phyloP scores from a whole-genome alignment of 1,140 invertebrate species.

The Leptonema lineaticorne region DNA sequence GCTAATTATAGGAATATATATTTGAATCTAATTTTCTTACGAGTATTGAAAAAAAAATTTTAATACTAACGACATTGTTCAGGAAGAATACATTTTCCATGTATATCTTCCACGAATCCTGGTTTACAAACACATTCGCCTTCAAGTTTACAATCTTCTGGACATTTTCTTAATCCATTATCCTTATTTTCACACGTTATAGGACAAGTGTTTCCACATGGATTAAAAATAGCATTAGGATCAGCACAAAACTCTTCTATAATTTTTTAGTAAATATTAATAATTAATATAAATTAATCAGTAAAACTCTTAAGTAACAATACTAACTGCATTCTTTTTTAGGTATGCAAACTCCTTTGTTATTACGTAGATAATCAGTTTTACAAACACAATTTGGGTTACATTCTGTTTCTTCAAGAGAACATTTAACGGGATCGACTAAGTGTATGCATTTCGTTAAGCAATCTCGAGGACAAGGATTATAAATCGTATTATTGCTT shows the following conservation, averaged over 20 bases:
- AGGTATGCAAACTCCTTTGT: conserved; percentile 12
- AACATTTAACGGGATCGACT: neutral
- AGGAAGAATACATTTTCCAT: conserved; percentile 7
- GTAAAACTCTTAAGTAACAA: neutral
- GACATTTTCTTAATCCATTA: neutral
- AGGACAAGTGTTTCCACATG: conserved; percentile 23
- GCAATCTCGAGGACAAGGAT: conserved; percentile 26
- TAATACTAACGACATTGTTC: conserved; percentile 24
- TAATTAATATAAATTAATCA: conserved; percentile 27
- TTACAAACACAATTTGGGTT: conserved; percentile 17
- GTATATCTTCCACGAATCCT: conserved; percentile 25
- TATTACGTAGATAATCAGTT: conserved; percentile 2
- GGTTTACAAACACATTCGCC: conserved; percentile 33
- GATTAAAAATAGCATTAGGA: neutral
- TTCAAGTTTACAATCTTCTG: neutral
- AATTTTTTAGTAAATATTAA: conserved; percentile 34
- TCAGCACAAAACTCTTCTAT: neutral
- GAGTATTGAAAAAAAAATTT: no score
- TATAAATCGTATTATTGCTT: conserved; percentile 12
- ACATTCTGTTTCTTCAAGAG: conserved; percentile 12
- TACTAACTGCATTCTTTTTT: neutral
- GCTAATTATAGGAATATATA: neutral
- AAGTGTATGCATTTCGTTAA: conserved; percentile 3
- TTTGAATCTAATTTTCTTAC: no score
- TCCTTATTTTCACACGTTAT: conserved; percentile 28